Base-by-base conservation (phyloP, 2,888 invertebrate genomes). In the Parthenolecanium corni region DNA sequence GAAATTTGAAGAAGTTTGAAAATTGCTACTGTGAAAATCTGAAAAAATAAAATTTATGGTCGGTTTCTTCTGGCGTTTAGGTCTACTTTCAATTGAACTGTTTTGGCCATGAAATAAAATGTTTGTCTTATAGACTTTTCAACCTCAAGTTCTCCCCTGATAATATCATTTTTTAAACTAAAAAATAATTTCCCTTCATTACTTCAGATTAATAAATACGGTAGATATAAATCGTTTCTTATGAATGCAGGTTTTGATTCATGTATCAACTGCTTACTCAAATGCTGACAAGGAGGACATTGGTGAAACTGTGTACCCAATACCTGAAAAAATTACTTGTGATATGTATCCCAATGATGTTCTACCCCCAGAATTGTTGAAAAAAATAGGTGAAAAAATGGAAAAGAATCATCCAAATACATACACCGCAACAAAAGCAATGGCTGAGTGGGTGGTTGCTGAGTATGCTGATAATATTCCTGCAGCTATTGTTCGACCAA, bases 221-320 rank as follows among this genome's bases (percentile, higher is more conserved):
- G 9, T 6, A n/a, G n/a, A n/a, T n/a, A 46, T 18, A 18, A 18
- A 2, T 51, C 6, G 23, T 21, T 40, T 44, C 51, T n/a, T 52
- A 16, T 20, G 49, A 57, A 69, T 70, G 6, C 73, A 83, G 82
- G 75, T 85, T 3, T 82, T 86, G 71, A 78, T 82, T 52, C 86
- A 94, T 73, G 81, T 93, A 5, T 93, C 93, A 1, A 93, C 94
- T 0, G 84, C 93, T 0, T 94, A 92, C 74, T 90, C 77, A 52
- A 79, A 79, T 70, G 78, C 78, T 69, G 76, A 78, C 67, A 71
- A 75, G 65, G 70, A 71, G n/a, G 73, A 72, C 65, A 75, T 79
- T 3, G 74, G 75, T 49, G 79, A 79, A 69, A 71, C 72, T 6
- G 74, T 79, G 1, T 79, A 79, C 67, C 76, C 77, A 53, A 73